These are phyloP conservation scores for Laticauda laticaudata DNA, from an alignment of 2,113 vertebrate species.

Conservation along the genomic window DNA sequence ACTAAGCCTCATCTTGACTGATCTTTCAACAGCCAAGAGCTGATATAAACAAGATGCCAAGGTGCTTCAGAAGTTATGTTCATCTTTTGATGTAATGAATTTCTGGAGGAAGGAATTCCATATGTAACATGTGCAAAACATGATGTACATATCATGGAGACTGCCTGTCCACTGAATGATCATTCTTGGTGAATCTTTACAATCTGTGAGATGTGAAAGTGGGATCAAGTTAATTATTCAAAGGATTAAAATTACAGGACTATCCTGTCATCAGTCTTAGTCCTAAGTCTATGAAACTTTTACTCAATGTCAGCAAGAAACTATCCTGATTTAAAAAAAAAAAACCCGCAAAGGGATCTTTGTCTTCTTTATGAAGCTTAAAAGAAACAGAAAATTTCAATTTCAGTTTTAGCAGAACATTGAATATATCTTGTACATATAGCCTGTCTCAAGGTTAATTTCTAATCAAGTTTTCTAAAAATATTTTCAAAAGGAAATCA, in stretches of 20 bases:
- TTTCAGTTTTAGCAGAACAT: not conserved
- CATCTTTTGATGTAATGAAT: too few species aligned
- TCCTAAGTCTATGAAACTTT: not conserved
- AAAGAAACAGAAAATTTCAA: not conserved
- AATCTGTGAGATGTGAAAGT: not conserved
- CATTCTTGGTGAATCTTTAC: not conserved
- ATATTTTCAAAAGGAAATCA: constrained; percentile 22
- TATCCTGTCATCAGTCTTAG: not conserved
- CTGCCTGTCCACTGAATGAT: not conserved
- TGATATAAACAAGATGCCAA: not conserved
- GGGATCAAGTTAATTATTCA: not conserved
- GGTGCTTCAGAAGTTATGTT: not conserved
- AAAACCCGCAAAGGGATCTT: not conserved
- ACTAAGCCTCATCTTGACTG: not conserved
- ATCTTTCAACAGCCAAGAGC: not conserved
- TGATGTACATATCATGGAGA: not conserved
- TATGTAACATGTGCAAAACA: not conserved
- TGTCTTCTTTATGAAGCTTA: not conserved
- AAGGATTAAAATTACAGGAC: not conserved
- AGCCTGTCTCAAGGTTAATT: not conserved
- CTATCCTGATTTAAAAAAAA: not conserved
- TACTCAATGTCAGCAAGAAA: not conserved
- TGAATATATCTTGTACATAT: not conserved
- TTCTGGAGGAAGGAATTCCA: not conserved
- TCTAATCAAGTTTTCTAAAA: not conserved